Base-by-base conservation (phyloP, 2,888 invertebrate species). In the Amblyjoppa fuscipennis region DNA sequence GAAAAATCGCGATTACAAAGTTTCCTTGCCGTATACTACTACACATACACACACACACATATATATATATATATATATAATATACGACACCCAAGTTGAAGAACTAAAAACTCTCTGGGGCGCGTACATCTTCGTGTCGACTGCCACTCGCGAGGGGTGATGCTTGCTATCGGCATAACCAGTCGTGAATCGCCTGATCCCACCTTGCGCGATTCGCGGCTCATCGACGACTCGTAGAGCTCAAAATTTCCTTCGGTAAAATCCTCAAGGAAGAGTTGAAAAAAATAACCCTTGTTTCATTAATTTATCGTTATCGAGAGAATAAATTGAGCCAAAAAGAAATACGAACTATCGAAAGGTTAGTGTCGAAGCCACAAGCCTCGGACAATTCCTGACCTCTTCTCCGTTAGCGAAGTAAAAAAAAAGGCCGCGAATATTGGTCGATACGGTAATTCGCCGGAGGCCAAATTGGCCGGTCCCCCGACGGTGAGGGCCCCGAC, bases 281-380 rank as follows among this genome's bases (percentile, higher is more conserved):
- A 41, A 34, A 41, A 41, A 41, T 41, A 41, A 41, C 11, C 9
- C 11, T 11, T 9, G 41, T 41, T 41, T 41, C 41, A 41, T 49
- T 49, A 3, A 16, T 49, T 16, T 16, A 16, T 16, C 45, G 4
- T 49, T 5, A 16, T 3, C 45, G 16, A 16, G 0, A 4, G 16
- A 3, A 49, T 16, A 49, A 16, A 49, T 49, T 16, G 13, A 13
- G 45, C 16, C 45, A 16, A 13, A 25, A 28, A 59, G 16, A 64
- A 1, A 13, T 3, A 34, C 6, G 16, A 31, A 34, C 11, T 1
- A 7, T 31, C 28, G 7, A n/a, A 31, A 31, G 51, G 9, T 1
- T 20, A 38, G 77, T 49, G 16, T 77, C 77, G 77, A 77, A 56
- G 66, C 51, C 51, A 66, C 51, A 34, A 56, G 77, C 77, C 68